phyloP scores from a whole-genome alignment of 2,888 invertebrate genomes.

The Cerastoderma edule region DNA sequence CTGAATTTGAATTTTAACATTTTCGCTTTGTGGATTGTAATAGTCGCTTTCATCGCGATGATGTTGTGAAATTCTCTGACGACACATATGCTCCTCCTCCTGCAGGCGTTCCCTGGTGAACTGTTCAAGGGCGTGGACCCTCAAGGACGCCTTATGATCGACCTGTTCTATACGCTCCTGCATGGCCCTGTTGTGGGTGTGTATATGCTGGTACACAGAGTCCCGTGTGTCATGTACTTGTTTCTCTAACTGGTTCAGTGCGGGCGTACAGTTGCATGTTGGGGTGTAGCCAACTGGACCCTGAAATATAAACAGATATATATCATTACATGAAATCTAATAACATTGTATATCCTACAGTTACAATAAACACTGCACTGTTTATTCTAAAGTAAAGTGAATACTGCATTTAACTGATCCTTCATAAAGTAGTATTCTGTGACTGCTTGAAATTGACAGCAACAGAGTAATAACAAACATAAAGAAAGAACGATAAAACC shows the following conservation, averaged over 20 bases:
- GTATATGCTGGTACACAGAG: constrained; percentile 91
- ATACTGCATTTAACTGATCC: too few species aligned
- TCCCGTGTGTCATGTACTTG: constrained; percentile 90
- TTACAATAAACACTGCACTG: too few species aligned
- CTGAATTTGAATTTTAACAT: constrained; percentile 76
- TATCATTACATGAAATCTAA: too few species aligned
- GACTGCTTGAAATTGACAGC: too few species aligned
- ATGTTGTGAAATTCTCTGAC: constrained; percentile 88
- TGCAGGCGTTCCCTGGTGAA: constrained; percentile 87
- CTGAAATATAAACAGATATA: too few species aligned
- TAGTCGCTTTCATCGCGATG: constrained; percentile 86
- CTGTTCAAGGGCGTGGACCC: constrained; percentile 74
- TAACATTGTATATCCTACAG: too few species aligned
- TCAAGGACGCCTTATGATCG: constrained; percentile 86
- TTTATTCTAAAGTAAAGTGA: too few species aligned
- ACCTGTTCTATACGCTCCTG: constrained; percentile 92
- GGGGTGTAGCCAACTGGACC: constrained; percentile 91
- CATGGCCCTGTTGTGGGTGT: constrained; percentile 91
- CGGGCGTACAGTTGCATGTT: constrained; percentile 95
- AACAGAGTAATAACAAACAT: too few species aligned
- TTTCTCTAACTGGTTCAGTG: constrained; percentile 94
- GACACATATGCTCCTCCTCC: constrained; percentile 87
- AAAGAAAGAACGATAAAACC: too few species aligned
- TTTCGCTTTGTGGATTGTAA: constrained; percentile 59
- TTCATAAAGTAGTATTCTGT: too few species aligned